These are phyloP conservation scores for Nymphalis io DNA, from an alignment of 1,140 invertebrate species.

Conservation along the genomic window DNA sequence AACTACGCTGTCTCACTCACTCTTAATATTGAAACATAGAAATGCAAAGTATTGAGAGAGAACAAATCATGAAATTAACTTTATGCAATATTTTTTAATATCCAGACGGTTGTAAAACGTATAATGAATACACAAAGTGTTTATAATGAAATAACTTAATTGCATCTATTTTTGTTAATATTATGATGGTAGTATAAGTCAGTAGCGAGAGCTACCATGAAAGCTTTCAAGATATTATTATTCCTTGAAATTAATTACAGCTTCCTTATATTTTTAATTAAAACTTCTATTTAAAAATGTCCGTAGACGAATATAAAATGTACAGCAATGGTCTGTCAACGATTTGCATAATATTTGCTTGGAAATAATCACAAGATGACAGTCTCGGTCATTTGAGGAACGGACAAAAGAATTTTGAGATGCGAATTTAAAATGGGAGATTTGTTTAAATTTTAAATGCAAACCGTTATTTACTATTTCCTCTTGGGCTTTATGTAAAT, in stretches of 20 bases:
- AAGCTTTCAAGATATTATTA: constrained; percentile 1
- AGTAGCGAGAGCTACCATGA: no score
- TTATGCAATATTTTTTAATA: no score
- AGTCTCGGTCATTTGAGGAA: constrained; percentile 44
- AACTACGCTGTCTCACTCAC: no score
- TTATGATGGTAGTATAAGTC: no score
- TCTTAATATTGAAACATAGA: no score
- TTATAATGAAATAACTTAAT: no score
- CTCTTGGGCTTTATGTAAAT: constrained; percentile 47
- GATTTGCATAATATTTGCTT: constrained; percentile 60
- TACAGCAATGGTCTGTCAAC: constrained; percentile 34
- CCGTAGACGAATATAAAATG: constrained; percentile 1
- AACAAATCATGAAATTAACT: no score
- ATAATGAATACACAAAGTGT: no score
- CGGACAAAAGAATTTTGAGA: constrained; percentile 50
- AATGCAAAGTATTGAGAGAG: no score
- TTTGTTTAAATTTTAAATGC: constrained; percentile 54
- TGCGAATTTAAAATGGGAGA: constrained; percentile 46
- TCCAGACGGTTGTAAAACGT: no score
- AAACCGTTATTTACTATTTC: constrained; percentile 50
- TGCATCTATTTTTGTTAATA: no score
- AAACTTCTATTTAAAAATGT: constrained; percentile 22
- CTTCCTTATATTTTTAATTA: constrained; percentile 18
- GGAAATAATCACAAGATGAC: constrained; percentile 52
- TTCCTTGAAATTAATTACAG: constrained; percentile 5